A percentile compares a stretch with the other conserved stretches of the same genome.
phyloP scores from a whole-genome alignment of 2,888 invertebrate genomes.

The Lithophane ornitopus region DNA sequence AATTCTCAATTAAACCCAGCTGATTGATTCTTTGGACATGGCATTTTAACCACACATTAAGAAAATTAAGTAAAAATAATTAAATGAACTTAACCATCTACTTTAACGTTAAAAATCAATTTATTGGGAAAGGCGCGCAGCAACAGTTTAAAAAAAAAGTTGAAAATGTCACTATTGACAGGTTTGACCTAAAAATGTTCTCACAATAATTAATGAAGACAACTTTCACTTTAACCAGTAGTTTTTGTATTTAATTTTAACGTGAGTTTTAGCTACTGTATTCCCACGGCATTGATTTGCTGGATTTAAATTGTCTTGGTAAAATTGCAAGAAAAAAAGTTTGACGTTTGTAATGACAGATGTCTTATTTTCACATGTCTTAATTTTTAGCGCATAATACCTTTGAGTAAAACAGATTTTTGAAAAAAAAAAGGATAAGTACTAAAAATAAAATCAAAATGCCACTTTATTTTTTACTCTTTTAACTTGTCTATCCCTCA shows the following conservation, averaged over 20 bases:
- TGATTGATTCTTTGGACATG: slow-evolving; percentile 29
- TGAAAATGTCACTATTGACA: slow-evolving; percentile 65
- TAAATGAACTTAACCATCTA: slow-evolving; percentile 21
- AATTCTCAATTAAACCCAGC: slow-evolving; percentile 30
- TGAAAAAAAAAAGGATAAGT: background rate
- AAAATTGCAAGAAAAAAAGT: background rate
- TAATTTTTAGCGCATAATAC: background rate
- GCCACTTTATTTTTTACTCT: background rate
- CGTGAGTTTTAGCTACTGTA: slow-evolving; percentile 52
- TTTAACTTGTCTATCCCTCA: slow-evolving; percentile 38
- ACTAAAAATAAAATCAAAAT: background rate
- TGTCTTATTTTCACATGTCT: slow-evolving; percentile 36
- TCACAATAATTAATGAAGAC: slow-evolving; percentile 59
- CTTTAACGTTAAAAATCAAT: slow-evolving; percentile 35
- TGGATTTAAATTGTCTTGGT: background rate
- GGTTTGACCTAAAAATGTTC: slow-evolving; percentile 60
- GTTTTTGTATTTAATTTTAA: slow-evolving; percentile 53
- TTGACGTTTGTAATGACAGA: slow-evolving; percentile 48
- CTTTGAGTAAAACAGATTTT: background rate
- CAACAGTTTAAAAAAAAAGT: slow-evolving; percentile 52
- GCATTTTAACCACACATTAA: slow-evolving; percentile 40
- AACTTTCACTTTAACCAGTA: slow-evolving; percentile 58
- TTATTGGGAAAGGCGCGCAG: slow-evolving; percentile 47
- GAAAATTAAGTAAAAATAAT: slow-evolving; percentile 43
- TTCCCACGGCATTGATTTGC: slow-evolving; percentile 48